These are phyloP conservation scores for Chamaetylas fuelleborni DNA, from an alignment of 2,113 vertebrate genomes.

Conservation along the genomic window DNA sequence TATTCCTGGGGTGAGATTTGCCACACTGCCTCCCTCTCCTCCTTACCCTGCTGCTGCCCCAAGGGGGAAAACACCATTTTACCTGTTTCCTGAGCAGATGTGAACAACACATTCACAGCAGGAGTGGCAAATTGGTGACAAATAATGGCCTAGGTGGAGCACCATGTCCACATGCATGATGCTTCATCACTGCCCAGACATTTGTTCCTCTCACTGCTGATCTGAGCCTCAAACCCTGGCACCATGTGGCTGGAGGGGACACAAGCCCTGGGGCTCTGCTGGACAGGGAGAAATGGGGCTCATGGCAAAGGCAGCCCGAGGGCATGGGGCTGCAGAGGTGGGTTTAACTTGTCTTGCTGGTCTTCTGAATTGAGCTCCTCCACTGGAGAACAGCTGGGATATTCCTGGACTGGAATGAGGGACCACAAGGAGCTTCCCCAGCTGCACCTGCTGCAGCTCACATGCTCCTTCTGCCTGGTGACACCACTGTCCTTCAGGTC, in stretches of 20 bases:
- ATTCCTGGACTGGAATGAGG: neutral
- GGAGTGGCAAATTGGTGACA: neutral
- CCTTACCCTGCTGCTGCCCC: neutral
- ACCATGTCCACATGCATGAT: neutral
- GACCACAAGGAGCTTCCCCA: neutral
- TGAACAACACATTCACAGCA: neutral
- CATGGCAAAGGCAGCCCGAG: neutral
- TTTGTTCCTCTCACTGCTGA: rapidly evolving
- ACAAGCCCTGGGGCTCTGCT: rapidly evolving
- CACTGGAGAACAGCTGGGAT: neutral
- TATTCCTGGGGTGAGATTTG: neutral
- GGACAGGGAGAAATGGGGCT: neutral
- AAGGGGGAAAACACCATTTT: neutral
- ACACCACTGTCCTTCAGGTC: neutral
- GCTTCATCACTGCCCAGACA: neutral
- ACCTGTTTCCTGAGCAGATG: neutral
- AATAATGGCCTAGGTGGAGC: neutral
- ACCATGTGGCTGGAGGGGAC: rapidly evolving
- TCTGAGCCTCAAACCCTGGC: rapidly evolving
- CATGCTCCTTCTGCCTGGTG: rapidly evolving
- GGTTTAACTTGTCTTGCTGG: neutral
- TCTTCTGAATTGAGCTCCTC: neutral
- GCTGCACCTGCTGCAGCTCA: rapidly evolving
- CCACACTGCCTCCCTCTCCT: neutral
- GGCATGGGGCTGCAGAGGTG: neutral